Conservation (phyloP, 2,888 invertebrate genomes). For the Aplocera efformata region DNA sequence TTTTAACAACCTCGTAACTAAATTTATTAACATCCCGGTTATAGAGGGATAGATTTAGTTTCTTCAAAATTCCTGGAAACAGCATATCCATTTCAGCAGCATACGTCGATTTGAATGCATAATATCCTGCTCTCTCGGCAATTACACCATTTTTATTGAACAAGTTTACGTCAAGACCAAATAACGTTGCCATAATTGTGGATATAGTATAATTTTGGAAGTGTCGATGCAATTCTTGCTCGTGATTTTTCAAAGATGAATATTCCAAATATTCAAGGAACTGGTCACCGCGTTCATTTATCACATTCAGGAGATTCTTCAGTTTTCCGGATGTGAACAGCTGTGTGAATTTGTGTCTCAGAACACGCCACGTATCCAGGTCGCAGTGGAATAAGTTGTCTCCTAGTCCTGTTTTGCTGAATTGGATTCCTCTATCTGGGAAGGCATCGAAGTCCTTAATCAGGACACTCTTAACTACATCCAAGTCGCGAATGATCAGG, state of each 20-base stretch:
- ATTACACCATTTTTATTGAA: conserved; percentile 27
- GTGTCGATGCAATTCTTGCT: conserved; percentile 30
- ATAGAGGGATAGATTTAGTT: conserved; percentile 32
- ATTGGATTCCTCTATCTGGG: conserved; percentile 42
- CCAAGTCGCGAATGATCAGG: conserved; percentile 47
- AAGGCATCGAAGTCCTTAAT: conserved; percentile 52
- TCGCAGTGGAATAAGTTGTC: conserved; percentile 49
- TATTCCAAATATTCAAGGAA: conserved; percentile 38
- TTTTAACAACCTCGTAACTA: conserved; percentile 31
- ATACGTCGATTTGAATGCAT: conserved; percentile 29
- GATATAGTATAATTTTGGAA: conserved; percentile 36
- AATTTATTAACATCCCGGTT: conserved; percentile 28
- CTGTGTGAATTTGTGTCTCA: conserved; percentile 43
- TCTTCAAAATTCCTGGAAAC: conserved; percentile 33
- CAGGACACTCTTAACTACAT: conserved; percentile 46
- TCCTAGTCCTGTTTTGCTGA: conserved; percentile 42
- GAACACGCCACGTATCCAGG: conserved; percentile 37
- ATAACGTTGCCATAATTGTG: conserved; percentile 31
- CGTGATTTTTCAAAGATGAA: conserved; percentile 17
- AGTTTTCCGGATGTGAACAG: conserved; percentile 48
- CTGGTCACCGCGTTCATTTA: conserved; percentile 36
- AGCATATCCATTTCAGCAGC: conserved; percentile 37
- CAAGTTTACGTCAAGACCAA: conserved; percentile 34
- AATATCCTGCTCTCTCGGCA: conserved; percentile 29
- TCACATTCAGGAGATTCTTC: conserved; percentile 36